Evolutionary conservation across 1,140 invertebrate genomes (phyloP).

Genomic region (Phenacoccus solenopsis): DNA sequence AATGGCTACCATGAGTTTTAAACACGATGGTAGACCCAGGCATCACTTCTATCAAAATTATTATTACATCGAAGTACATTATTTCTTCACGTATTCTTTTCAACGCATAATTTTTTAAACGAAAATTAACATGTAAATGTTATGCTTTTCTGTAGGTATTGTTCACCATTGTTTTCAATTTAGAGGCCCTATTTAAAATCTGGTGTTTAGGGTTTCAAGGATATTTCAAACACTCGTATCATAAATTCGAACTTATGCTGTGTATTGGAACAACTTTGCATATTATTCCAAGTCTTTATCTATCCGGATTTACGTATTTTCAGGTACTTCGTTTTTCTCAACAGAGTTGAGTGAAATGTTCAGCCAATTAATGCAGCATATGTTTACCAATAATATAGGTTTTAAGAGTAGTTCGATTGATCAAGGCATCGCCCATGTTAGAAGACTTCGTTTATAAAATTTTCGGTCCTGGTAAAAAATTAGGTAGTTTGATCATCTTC

Average conservation of each 20-base stretch:
- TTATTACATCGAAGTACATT: conserved; percentile 78
- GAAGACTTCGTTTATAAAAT: conserved; percentile 99
- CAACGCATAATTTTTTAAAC: no score
- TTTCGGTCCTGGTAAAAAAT: conserved; percentile 97
- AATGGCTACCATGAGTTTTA: conserved; percentile 91
- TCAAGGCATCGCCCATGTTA: conserved; percentile 96
- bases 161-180: conserved; percentile 87
- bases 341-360: background rate
- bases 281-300: conserved; percentile 80
- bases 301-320: conserved; percentile 91
- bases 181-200: conserved; percentile 95
- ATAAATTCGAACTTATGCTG: conserved; percentile 94
- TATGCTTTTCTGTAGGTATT: conserved; percentile 43
- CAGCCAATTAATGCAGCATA: background rate
- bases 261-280: conserved; percentile 92
- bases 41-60: conserved; percentile 78
- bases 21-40: conserved; percentile 71
- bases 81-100: no score
- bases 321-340: conserved; percentile 47
- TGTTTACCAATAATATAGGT: conserved; percentile 47
- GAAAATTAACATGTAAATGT: no score
- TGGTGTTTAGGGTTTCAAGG: conserved; percentile 91
- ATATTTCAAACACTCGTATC: conserved; percentile 91
- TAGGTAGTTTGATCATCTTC: conserved; percentile 96
- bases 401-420: conserved; percentile 82